Evolutionary conservation across 2,888 invertebrate genomes (phyloP).

Genomic region (Pyrrhia umbra): DNA sequence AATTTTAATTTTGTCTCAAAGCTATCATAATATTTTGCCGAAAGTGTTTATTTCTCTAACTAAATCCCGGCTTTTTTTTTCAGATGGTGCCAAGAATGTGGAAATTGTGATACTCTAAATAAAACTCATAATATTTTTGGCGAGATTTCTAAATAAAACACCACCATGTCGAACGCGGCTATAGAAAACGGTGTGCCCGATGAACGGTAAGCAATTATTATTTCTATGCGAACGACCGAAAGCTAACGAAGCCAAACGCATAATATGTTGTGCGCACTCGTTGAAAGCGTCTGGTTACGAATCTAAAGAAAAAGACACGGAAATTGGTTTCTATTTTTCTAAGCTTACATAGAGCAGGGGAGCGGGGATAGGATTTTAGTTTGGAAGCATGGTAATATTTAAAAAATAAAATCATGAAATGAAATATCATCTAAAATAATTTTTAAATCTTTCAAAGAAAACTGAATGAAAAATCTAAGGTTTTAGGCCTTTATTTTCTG

Average conservation of each 20-base stretch:
- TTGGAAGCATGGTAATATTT: too few relatives aligned
- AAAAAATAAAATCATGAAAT: too few relatives aligned
- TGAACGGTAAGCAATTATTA: constrained; percentile 76
- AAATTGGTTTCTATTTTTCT: too few relatives aligned
- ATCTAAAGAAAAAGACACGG: neutral
- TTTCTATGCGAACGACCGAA: neutral
- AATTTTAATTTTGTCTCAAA: constrained; percentile 43
- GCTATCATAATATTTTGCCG: too few relatives aligned
- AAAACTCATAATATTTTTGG: constrained; percentile 49
- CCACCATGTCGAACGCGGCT: constrained; percentile 80
- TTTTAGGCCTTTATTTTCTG: too few relatives aligned
- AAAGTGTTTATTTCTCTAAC: neutral
- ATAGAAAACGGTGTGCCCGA: constrained; percentile 82
- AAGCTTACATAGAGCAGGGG: neutral
- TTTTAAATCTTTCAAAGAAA: too few relatives aligned
- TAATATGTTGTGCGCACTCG: neutral
- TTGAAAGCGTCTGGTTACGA: too few relatives aligned
- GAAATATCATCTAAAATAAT: too few relatives aligned
- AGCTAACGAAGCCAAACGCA: too few relatives aligned
- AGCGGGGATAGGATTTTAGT: too few relatives aligned
- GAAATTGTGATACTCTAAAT: constrained; percentile 48
- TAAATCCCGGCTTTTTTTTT: constrained; percentile 59
- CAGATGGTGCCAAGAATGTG: constrained; percentile 79
- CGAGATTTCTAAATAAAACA: constrained; percentile 35
- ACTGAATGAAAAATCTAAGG: too few relatives aligned